These are phyloP conservation scores for Busseola fusca DNA, from an alignment of 2,888 invertebrate genomes.

Conservation along the genomic window DNA sequence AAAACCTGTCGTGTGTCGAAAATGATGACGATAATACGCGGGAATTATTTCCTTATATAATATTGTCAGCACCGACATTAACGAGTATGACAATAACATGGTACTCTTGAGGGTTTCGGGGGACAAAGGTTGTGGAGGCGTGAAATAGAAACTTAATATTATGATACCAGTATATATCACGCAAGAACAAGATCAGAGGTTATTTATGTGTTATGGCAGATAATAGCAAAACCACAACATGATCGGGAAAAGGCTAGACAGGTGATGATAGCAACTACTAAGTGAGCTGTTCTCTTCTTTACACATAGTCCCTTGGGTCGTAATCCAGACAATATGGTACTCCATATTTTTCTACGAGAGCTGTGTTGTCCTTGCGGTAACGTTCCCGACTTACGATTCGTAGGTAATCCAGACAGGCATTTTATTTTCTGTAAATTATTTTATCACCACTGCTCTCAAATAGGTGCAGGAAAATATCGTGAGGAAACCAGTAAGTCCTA, in stretches of 20 bases:
- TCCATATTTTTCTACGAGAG: neutral
- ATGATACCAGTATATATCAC: slow-evolving; percentile 11
- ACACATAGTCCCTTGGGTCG: neutral
- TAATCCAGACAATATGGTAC: too few species aligned
- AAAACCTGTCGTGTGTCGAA: slow-evolving; percentile 4
- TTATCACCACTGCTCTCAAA: too few species aligned
- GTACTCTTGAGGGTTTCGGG: slow-evolving; percentile 8
- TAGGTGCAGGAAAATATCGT: neutral
- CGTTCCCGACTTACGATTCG: too few species aligned
- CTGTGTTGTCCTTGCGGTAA: neutral
- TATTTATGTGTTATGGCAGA: slow-evolving; percentile 10
- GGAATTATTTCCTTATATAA: slow-evolving; percentile 25
- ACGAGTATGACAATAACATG: slow-evolving; percentile 24
- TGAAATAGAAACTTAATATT: slow-evolving; percentile 32
- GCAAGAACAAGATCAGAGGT: slow-evolving; percentile 3
- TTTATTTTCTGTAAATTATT: neutral
- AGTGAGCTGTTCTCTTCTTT: neutral
- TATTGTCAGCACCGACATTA: slow-evolving; percentile 22
- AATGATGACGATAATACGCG: slow-evolving; percentile 19
- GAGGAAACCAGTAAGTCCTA: neutral
- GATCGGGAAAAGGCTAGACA: neutral
- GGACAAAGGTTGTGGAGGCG: slow-evolving; percentile 24
- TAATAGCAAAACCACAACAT: neutral
- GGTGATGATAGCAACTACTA: neutral
- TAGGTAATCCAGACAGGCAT: neutral